Percentiles rank a stretch among this genome's conserved stretches.
phyloP scores from a whole-genome alignment of 2,113 vertebrate species.

The Hemichromis elongatus region DNA sequence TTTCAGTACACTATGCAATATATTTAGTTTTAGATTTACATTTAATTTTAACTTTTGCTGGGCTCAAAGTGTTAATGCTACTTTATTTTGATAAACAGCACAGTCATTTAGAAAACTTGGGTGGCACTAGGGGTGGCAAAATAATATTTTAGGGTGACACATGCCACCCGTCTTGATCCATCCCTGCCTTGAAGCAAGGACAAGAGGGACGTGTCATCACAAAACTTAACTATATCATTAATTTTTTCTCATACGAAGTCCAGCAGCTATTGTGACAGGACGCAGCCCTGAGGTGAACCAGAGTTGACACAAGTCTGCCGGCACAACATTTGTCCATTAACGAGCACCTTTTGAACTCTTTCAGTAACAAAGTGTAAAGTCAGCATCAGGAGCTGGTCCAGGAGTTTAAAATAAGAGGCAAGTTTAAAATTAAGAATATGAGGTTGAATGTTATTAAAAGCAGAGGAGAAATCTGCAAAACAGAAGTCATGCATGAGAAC shows the following conservation, averaged over 20 bases:
- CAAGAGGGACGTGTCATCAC: neutral
- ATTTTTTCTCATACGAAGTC: neutral
- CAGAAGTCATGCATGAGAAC: neutral
- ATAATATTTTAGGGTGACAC: neutral
- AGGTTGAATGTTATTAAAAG: neutral
- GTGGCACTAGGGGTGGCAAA: neutral
- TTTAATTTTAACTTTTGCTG: neutral
- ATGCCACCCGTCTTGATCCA: neutral
- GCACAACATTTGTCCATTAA: neutral
- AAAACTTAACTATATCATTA: neutral
- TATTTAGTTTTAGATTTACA: no score
- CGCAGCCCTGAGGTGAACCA: neutral
- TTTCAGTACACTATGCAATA: no score
- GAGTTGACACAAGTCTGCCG: neutral
- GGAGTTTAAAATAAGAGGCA: neutral
- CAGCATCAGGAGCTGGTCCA: neutral
- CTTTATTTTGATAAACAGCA: fast-evolving
- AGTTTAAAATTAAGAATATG: neutral
- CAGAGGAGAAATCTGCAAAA: neutral
- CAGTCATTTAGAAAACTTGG: neutral
- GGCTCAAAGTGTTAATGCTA: neutral
- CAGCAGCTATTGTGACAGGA: neutral
- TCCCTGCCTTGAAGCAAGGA: neutral
- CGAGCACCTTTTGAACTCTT: neutral
- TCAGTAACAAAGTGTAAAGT: neutral